Conservation (phyloP, 2,888 invertebrate species). For the Glomeris marginata region DNA sequence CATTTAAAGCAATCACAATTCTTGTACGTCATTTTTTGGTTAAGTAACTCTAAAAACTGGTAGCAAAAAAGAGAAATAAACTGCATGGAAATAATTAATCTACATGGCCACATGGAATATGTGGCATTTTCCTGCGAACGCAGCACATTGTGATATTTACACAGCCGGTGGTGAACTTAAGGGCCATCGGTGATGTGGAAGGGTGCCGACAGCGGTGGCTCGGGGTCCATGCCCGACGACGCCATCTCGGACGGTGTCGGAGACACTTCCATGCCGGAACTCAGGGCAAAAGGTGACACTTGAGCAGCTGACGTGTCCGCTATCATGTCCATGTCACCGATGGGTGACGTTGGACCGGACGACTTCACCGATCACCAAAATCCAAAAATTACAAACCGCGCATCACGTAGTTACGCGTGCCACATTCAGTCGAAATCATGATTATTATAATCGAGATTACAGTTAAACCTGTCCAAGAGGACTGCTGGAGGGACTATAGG, state of each 20-base stretch:
- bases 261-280: slow-evolving; percentile 6
- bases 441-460: background rate
- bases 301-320: slow-evolving; percentile 6
- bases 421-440: background rate
- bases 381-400: no score
- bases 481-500: no score
- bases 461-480: no score
- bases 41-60: background rate
- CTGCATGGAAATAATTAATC: no score
- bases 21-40: background rate
- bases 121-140: no score
- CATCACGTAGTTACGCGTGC: no score
- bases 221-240: background rate
- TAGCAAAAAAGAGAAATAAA: background rate
- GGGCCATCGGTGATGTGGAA: slow-evolving; percentile 6
- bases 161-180: no score
- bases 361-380: no score
- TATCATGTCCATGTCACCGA: slow-evolving; percentile 10
- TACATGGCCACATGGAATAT: no score
- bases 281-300: slow-evolving; percentile 6
- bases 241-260: slow-evolving; percentile 5
- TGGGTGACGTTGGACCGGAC: slow-evolving; percentile 9
- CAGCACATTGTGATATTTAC: no score
- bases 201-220: slow-evolving; percentile 11
- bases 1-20: no score